Base-by-base conservation (phyloP, 2,113 vertebrate species). In the Neolamprologus kungweensis region DNA sequence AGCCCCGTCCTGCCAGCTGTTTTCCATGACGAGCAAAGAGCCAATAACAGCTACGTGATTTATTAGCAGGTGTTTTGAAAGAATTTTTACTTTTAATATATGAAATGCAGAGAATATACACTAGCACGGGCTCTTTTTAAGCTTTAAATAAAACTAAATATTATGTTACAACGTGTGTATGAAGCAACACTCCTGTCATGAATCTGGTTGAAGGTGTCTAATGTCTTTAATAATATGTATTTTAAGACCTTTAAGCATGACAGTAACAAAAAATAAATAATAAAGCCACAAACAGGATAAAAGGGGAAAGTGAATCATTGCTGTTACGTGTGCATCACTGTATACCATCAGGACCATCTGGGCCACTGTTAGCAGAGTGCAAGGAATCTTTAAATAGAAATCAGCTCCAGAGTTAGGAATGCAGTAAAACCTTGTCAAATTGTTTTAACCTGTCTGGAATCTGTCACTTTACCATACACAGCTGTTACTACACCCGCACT, bases 381-480 rank as follows among this genome's bases (percentile, higher is more conserved):
- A 60, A 53, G 40, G 16, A 60, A 68, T 26, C 57, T 87, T 68
- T 45, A 89, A 86, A 90, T 31, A 87, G 75, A 88, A 88, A 85
- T 37, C 80, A 82, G 81, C 37, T 83, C 82, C n/a, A 13, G 58
- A 14, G 47, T 81, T 5, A 71, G 86, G 87, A 94, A 94, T 84
- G 92, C 87, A 83, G 84, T 68, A 37, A 91, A 91, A 91, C 58
- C 90, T 79, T 82, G 80, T 92, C 86, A 78, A 84, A 94, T 91
- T 82, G 91, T 89, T 91, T 88, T 84, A 85, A 90, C 88, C 92
- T 90, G 88, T 16, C 79, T 90, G 86, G 89, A 90, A 89, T 92
- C 88, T 88, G 88, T 92, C 89, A 82, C 87, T 80, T 82, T n/a
- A 81, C 35, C 79, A 50, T 47, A 68, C 42, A 23, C 93, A 91